These are phyloP conservation scores for Nomada lathburiana DNA, from an alignment of 2,888 invertebrate genomes.

Conservation along the genomic window DNA sequence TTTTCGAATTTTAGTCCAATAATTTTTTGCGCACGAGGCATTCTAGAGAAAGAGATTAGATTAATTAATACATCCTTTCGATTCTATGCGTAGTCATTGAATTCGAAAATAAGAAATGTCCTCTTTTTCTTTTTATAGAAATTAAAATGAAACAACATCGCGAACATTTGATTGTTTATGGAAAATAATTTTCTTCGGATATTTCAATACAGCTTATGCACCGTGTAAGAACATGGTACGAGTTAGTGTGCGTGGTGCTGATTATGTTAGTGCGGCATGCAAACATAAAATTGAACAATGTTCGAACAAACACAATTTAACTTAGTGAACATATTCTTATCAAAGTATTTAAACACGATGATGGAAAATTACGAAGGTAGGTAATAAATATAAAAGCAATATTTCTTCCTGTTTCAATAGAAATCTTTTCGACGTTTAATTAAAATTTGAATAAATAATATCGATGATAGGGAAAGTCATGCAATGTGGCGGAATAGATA, in stretches of 20 bases:
- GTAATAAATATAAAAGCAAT: not conserved
- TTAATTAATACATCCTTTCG: not conserved
- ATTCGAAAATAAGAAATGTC: not conserved
- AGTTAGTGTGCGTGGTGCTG: constrained; percentile 55
- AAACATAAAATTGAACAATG: constrained; percentile 73
- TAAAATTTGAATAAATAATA: not conserved
- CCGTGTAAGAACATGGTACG: constrained; percentile 30
- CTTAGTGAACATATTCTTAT: not conserved
- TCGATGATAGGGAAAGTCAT: not conserved
- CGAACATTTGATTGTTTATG: too few relatives aligned
- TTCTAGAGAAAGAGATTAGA: not conserved
- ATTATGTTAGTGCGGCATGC: constrained; percentile 69
- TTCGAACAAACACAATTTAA: constrained; percentile 31
- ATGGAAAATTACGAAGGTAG: too few relatives aligned
- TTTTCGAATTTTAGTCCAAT: not conserved
- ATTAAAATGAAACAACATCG: too few relatives aligned
- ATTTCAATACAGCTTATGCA: constrained; percentile 31
- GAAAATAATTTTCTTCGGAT: too few relatives aligned
- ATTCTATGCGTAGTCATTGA: constrained; percentile 5
- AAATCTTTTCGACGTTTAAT: not conserved
- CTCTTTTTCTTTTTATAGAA: too few relatives aligned
- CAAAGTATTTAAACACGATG: not conserved
- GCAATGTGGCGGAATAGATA: not conserved
- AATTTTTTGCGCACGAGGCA: too few relatives aligned
- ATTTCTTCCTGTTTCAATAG: not conserved